Evolutionary conservation across 2,113 vertebrate species (phyloP).

Genomic region (Rhabdomys dilectus): DNA sequence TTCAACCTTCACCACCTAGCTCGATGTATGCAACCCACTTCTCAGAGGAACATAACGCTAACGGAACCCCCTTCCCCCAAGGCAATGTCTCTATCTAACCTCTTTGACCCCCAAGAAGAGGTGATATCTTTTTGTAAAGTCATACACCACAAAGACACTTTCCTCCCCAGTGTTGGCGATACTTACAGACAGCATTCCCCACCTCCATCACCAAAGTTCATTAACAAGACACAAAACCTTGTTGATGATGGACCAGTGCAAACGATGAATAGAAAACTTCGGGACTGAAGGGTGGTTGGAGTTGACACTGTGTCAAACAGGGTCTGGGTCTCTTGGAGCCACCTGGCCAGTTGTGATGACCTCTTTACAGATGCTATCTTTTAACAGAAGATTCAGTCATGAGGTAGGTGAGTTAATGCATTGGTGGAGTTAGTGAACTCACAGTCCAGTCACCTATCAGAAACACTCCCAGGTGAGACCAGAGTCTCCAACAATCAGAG

Average conservation of each 20-base stretch:
- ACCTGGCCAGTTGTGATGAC: slow-evolving; percentile 59
- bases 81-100: slow-evolving; percentile 62
- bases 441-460: no score
- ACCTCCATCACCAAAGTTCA: slow-evolving; percentile 7
- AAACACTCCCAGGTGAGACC: neutral
- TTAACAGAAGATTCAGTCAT: neutral
- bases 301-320: slow-evolving; percentile 74
- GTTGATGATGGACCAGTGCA: slow-evolving; percentile 1
- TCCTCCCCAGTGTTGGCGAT: slow-evolving; percentile 80
- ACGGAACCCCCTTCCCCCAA: slow-evolving; percentile 58
- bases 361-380: no score
- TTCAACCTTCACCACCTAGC: slow-evolving; percentile 62
- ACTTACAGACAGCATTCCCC: slow-evolving; percentile 64
- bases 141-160: slow-evolving; percentile 31
- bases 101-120: slow-evolving; percentile 66
- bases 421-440: neutral
- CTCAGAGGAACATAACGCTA: slow-evolving; percentile 44
- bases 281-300: slow-evolving; percentile 67
- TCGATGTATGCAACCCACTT: neutral
- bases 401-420: neutral
- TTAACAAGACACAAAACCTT: slow-evolving; percentile 71
- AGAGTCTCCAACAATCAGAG: no score
- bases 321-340: slow-evolving; percentile 63
- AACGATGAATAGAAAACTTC: slow-evolving; percentile 54
- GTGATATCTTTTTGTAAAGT: slow-evolving; percentile 77